Evolutionary conservation across 2,888 invertebrate genomes (phyloP), one percentile per base, ranked within the genome.

Genomic region (Scrobipalpa costella): DNA sequence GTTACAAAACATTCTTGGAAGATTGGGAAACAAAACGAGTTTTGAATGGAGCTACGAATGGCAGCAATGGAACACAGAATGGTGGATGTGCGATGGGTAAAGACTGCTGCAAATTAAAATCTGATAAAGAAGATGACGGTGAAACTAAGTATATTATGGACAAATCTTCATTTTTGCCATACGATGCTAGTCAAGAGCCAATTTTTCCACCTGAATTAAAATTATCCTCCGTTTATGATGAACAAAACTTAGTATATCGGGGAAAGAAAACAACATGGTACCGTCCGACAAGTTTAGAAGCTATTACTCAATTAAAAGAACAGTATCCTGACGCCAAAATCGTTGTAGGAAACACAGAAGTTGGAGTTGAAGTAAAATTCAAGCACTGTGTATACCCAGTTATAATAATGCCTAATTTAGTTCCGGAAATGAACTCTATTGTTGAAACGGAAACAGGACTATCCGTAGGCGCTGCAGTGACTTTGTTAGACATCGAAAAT

Each of bases 351-450:
- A 97, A 97, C 76, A 96, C 96, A 0, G 97, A 97, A 92, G 92
- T 97, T 13, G 96, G 96, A 0, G 95, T 97, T 11, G 97, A 97
- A 87, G 93, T 95, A 3, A 97, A 97, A 84, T 96, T 97, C 75
- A 96, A 96, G 78, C 94, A 95, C 74, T 93, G 93, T 71, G 83
- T 94, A 8, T 96, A 97, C 79, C 95, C 96, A 0, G 92, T 94
- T 9, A 91, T 96, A 64, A 95, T 97, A 5, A 97, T 97, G 86
- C 97, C 97, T 0, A 98, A 97, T 84, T 91, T 96, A 74, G 94
- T 96, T 75, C 95, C 96, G 13, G 97, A 98, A 88, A 85, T 98
- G 84, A 93, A 92, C 63, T 81, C 85, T 47, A 92, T 97, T 47
- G 79, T 83, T 8, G 92, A 94, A 71, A 88, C 82, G 1, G 86